Evolutionary conservation across 2,888 invertebrate species (phyloP).

Genomic region (Spisula solida): DNA sequence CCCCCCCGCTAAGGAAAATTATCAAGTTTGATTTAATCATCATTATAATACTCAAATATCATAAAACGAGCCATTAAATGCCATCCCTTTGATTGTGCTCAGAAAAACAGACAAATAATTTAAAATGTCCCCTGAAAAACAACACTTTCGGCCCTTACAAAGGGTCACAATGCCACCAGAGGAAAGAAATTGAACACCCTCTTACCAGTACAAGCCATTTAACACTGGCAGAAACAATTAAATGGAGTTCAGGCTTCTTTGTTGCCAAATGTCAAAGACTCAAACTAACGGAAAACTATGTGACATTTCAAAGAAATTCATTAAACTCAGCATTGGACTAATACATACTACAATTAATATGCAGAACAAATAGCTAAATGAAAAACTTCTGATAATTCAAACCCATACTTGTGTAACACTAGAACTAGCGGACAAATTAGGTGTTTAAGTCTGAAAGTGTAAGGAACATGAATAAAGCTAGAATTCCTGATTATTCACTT

Average conservation of each 20-base stretch:
- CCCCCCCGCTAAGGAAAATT: no score
- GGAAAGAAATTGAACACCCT: not conserved
- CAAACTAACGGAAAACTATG: not conserved
- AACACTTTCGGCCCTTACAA: no score
- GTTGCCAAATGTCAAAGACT: constrained; percentile 13
- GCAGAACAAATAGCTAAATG: not conserved
- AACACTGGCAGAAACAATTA: not conserved
- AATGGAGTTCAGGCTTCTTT: not conserved
- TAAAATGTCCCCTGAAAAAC: no score
- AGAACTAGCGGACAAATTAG: not conserved
- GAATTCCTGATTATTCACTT: not conserved
- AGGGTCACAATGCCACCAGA: no score
- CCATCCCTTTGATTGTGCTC: no score
- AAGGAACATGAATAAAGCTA: not conserved
- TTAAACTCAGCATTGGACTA: not conserved
- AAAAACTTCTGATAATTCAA: not conserved
- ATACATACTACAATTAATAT: not conserved
- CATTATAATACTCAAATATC: no score
- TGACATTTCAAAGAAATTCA: constrained; percentile 12
- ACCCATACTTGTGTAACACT: not conserved
- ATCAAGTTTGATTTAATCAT: no score
- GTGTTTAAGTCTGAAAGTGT: not conserved
- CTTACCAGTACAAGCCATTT: not conserved
- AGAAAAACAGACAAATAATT: no score
- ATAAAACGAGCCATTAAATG: no score